Evolutionary conservation across 1,140 invertebrate species (phyloP).

Genomic region (Carcinoscorpius rotundicauda): DNA sequence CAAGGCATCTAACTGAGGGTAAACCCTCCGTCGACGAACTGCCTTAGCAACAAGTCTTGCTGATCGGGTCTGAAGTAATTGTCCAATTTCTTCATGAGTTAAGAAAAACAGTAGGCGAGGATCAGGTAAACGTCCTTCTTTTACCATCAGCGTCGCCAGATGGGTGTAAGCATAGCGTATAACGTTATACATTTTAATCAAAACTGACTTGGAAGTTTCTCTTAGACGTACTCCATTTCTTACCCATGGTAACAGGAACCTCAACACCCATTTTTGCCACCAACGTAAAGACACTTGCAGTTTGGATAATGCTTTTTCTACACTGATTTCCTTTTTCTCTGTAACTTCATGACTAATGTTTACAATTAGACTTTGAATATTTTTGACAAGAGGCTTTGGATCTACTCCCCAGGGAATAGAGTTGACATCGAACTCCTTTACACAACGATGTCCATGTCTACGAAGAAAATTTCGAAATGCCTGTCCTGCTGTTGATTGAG

Average conservation of each 20-base stretch:
- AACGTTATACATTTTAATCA: conserved; percentile 39
- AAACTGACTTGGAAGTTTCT: conserved; percentile 9
- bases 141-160: conserved; percentile 45
- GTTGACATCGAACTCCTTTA: conserved; percentile 11
- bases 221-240: too few species aligned
- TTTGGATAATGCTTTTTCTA: too few species aligned
- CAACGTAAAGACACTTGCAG: too few species aligned
- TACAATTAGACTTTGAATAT: not conserved
- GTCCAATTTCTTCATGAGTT: conserved; percentile 48
- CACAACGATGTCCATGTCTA: conserved; percentile 9
- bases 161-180: conserved; percentile 45
- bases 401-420: conserved; percentile 10
- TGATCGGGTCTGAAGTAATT: conserved; percentile 42
- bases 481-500: too few species aligned
- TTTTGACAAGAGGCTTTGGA: conserved; percentile 8
- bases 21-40: not conserved
- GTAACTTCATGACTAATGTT: too few species aligned
- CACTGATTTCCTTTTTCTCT: too few species aligned
- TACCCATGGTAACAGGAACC: too few species aligned
- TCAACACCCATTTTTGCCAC: too few species aligned
- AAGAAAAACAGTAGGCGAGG: conserved; percentile 54
- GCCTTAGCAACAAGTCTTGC: conserved; percentile 45
- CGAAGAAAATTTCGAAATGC: conserved; percentile 5
- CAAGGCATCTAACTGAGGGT: too few species aligned
- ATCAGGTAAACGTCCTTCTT: conserved; percentile 49